Conservation (phyloP, 2,888 invertebrate species). For the Cepaea hortensis region DNA sequence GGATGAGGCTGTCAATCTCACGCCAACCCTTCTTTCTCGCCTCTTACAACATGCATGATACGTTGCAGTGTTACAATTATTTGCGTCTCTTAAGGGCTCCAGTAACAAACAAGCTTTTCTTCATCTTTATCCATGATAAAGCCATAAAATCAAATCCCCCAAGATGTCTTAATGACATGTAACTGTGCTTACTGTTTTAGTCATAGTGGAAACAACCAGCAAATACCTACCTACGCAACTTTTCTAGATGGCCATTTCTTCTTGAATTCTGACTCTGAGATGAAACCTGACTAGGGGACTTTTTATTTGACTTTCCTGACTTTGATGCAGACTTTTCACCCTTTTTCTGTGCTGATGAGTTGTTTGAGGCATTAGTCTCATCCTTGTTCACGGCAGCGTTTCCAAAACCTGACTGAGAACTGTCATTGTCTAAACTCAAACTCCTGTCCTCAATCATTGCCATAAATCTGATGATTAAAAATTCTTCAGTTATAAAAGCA, state of each 20-base stretch:
- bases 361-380: slow-evolving; percentile 37
- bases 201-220: not conserved
- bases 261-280: slow-evolving; percentile 20
- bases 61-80: no score
- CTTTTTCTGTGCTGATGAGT: slow-evolving; percentile 35
- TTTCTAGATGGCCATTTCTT: slow-evolving; percentile 15
- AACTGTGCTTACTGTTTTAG: no score
- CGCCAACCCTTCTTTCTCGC: no score
- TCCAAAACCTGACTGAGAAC: not conserved
- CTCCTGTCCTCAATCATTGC: slow-evolving; percentile 32
- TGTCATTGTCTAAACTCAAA: slow-evolving; percentile 12
- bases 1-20: no score
- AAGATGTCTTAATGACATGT: no score
- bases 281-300: not conserved
- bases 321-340: slow-evolving; percentile 1
- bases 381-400: not conserved
- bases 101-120: no score
- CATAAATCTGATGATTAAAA: slow-evolving; percentile 15
- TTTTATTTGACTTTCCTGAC: slow-evolving; percentile 19
- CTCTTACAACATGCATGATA: no score
- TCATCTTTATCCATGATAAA: no score
- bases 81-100: no score
- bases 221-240: slow-evolving; percentile 22
- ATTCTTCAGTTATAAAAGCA: no score
- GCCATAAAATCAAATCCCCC: no score